A percentile compares a stretch with the other conserved stretches of the same genome.
These are phyloP conservation scores for Dendronephthya gigantea DNA, from an alignment of 64 coral and sea anemone species.

Conservation along the genomic window DNA sequence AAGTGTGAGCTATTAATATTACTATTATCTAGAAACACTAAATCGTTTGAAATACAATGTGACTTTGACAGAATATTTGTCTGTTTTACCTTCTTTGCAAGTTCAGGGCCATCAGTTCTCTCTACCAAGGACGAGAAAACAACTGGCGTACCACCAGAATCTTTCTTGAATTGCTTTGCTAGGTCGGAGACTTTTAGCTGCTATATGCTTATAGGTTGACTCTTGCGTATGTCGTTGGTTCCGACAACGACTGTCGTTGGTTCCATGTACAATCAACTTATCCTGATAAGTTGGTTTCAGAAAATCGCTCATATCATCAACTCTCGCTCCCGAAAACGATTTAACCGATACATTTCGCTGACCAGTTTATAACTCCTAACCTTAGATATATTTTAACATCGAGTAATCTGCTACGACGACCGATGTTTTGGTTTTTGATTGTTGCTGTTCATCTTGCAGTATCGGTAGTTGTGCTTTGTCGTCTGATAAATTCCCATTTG, in stretches of 20 bases:
- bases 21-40: constrained; percentile 12
- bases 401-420: neutral
- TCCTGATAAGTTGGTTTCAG: neutral
- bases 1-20: constrained; percentile 21
- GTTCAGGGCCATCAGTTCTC: constrained; percentile 15
- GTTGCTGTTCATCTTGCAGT: neutral
- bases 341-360: neutral
- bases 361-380: neutral
- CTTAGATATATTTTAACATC: neutral
- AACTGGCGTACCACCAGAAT: neutral
- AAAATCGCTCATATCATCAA: neutral
- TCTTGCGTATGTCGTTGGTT: neutral
- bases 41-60: neutral
- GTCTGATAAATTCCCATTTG: too few relatives aligned
- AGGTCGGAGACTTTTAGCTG: neutral
- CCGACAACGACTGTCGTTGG: neutral
- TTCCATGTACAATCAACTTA: neutral
- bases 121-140: neutral
- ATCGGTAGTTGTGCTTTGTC: neutral
- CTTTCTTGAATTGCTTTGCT: neutral
- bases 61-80: constrained; percentile 13
- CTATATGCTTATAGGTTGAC: neutral
- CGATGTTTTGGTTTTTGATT: neutral
- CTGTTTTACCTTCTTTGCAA: constrained; percentile 19
- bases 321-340: neutral